A percentile compares a stretch with the other conserved stretches of the same genome.
These are phyloP conservation scores for Zootoca vivipara DNA, from an alignment of 2,113 vertebrate species.

Conservation along the genomic window DNA sequence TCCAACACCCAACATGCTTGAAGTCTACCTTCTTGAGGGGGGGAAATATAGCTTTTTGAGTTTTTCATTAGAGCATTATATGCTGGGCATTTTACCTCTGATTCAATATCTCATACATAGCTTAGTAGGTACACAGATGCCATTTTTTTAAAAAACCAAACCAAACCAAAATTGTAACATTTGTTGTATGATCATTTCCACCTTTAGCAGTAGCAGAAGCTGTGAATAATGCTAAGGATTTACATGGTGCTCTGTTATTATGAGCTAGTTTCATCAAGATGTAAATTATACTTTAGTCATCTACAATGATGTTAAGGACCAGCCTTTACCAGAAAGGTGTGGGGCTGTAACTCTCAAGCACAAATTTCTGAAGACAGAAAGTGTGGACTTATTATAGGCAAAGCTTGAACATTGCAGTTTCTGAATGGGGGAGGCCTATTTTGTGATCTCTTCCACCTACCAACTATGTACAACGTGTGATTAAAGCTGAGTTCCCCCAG, in stretches of 20 bases:
- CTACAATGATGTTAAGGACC: background rate
- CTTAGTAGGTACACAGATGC: background rate
- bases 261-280: background rate
- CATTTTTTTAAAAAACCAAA: no score
- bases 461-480: slow-evolving; percentile 65
- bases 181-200: slow-evolving; percentile 21
- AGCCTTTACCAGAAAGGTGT: slow-evolving; percentile 19
- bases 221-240: slow-evolving; percentile 5
- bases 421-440: slow-evolving; percentile 29
- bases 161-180: background rate
- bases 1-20: background rate
- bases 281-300: background rate
- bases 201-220: background rate
- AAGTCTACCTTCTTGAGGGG: background rate
- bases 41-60: background rate
- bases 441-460: slow-evolving; percentile 40
- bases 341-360: background rate
- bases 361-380: slow-evolving; percentile 30
- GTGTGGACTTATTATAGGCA: slow-evolving; percentile 20
- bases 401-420: slow-evolving; percentile 43
- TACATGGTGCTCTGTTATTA: slow-evolving; percentile 6
- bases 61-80: background rate
- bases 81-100: background rate
- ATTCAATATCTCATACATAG: background rate
- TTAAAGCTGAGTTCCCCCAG: slow-evolving; percentile 69